Evolutionary conservation across 1,140 invertebrate genomes (phyloP).

Genomic region (Rhagoletis pomonella): DNA sequence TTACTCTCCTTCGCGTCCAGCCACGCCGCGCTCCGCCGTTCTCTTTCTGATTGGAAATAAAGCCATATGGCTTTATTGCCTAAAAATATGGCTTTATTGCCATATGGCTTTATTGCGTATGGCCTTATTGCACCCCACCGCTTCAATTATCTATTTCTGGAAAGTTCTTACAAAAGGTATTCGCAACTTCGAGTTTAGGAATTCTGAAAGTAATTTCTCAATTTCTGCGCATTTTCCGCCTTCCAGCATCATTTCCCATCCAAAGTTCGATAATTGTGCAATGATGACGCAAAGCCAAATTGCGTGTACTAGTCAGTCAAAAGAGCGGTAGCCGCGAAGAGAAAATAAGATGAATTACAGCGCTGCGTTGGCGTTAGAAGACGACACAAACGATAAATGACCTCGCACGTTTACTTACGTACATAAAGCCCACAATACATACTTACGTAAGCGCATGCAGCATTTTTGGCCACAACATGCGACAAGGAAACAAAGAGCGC

Average conservation of each 20-base stretch:
- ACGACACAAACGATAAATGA: neutral
- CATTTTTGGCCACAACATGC: neutral
- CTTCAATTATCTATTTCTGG: too few species aligned
- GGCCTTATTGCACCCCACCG: too few species aligned
- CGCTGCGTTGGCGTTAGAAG: neutral
- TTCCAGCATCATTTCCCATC: neutral
- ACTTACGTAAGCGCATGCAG: neutral
- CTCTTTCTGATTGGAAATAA: too few species aligned
- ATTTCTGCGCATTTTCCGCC: too few species aligned
- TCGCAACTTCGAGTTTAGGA: too few species aligned
- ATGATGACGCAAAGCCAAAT: constrained; percentile 48
- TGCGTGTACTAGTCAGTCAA: constrained; percentile 23
- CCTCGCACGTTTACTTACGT: neutral
- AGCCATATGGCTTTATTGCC: too few species aligned
- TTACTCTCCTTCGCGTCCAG: too few species aligned
- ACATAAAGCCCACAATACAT: neutral
- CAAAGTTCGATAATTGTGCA: constrained; percentile 24
- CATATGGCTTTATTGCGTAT: too few species aligned
- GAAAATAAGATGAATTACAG: constrained; percentile 40
- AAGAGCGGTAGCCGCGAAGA: neutral
- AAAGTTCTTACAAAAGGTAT: too few species aligned
- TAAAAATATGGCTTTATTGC: too few species aligned
- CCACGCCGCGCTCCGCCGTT: too few species aligned
- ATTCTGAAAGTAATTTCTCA: too few species aligned
- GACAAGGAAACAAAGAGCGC: neutral